Conservation (phyloP, 2,113 vertebrate species). For the Campylomormyrus numenius region DNA sequence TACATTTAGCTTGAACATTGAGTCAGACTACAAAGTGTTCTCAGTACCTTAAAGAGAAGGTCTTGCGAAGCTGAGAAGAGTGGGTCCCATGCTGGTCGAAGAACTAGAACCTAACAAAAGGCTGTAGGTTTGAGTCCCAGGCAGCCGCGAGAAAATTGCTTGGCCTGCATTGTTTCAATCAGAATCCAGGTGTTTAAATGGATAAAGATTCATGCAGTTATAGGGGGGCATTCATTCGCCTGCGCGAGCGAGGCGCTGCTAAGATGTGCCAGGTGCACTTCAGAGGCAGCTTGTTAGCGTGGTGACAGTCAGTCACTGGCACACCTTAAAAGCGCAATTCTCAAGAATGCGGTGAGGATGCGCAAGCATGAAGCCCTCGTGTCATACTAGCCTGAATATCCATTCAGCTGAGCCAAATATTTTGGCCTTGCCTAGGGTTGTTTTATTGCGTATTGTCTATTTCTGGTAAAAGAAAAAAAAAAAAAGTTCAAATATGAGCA, state of each 20-base stretch:
- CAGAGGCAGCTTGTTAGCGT: neutral
- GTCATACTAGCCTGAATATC: neutral
- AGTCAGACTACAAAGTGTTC: neutral
- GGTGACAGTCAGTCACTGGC: neutral
- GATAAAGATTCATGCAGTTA: neutral
- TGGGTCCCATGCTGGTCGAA: neutral
- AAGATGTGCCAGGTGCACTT: neutral
- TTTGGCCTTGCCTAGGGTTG: neutral
- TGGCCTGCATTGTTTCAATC: neutral
- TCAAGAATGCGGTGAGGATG: neutral
- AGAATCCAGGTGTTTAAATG: neutral
- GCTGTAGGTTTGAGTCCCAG: neutral
- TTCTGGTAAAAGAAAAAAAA: neutral
- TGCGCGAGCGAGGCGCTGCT: neutral
- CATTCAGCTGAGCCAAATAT: neutral
- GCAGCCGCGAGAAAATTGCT: neutral
- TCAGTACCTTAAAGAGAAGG: neutral
- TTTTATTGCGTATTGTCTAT: neutral
- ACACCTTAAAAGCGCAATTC: neutral
- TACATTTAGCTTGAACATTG: neutral
- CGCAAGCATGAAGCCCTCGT: neutral
- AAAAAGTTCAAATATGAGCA: neutral
- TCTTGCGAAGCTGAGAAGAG: neutral
- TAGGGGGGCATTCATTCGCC: neutral
- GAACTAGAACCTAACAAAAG: neutral